A percentile compares a stretch with the other conserved stretches of the same genome.
Evolutionary conservation across 2,888 invertebrate genomes (phyloP).

Genomic region (Apamea monoglypha): DNA sequence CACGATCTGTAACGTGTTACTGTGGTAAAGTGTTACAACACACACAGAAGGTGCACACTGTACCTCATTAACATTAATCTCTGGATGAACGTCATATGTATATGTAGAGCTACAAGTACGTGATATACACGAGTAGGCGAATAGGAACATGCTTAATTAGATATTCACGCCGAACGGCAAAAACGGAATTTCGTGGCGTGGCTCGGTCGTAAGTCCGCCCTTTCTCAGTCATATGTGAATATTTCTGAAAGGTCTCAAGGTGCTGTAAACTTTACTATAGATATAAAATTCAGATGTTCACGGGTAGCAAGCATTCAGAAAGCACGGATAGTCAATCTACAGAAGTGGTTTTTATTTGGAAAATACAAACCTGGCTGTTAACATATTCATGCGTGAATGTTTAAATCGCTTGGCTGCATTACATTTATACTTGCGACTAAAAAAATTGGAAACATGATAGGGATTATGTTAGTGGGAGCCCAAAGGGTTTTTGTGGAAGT

Average conservation of each 20-base stretch:
- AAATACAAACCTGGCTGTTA: slow-evolving; percentile 19
- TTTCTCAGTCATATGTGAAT: slow-evolving; percentile 51
- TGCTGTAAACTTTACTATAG: slow-evolving; percentile 40
- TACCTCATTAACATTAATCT: slow-evolving; percentile 50
- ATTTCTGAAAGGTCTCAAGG: slow-evolving; percentile 50
- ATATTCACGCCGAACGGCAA: slow-evolving; percentile 63
- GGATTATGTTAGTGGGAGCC: background rate
- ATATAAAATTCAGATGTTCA: slow-evolving; percentile 41
- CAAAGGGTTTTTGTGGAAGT: no score
- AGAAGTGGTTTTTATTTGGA: slow-evolving; percentile 42
- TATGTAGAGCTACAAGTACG: slow-evolving; percentile 27
- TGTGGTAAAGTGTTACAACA: slow-evolving; percentile 6
- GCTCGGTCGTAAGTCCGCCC: slow-evolving; percentile 48
- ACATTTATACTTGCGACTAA: slow-evolving; percentile 19
- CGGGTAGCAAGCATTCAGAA: slow-evolving; percentile 20
- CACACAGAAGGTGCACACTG: slow-evolving; percentile 30
- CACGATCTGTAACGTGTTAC: background rate
- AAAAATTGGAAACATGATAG: background rate
- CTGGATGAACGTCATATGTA: slow-evolving; percentile 27
- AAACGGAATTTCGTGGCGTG: slow-evolving; percentile 58
- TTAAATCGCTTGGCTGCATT: background rate
- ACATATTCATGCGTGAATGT: slow-evolving; percentile 21
- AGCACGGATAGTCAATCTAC: slow-evolving; percentile 33
- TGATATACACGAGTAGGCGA: slow-evolving; percentile 27
- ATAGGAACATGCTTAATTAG: slow-evolving; percentile 59